These are phyloP conservation scores for Diabrotica virgifera DNA, from an alignment of 1,140 invertebrate genomes.

Conservation along the genomic window DNA sequence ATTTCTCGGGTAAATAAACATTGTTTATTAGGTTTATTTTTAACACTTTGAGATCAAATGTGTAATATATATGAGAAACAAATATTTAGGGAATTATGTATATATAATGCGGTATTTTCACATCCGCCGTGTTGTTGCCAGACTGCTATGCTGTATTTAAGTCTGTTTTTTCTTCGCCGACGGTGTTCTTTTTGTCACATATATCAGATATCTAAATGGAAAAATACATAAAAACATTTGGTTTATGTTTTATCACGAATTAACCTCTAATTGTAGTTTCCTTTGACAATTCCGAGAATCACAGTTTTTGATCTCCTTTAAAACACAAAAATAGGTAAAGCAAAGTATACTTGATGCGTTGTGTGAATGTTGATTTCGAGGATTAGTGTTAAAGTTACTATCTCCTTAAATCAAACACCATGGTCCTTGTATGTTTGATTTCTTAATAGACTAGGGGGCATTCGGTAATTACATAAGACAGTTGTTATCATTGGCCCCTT, in stretches of 20 bases:
- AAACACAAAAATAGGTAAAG: too few relatives aligned
- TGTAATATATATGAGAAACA: conserved; percentile 17
- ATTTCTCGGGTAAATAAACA: conserved; percentile 14
- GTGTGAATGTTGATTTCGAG: too few relatives aligned
- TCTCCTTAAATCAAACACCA: too few relatives aligned
- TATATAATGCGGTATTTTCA: conserved; percentile 12
- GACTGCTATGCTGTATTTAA: not conserved
- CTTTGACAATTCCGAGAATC: not conserved
- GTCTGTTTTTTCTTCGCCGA: not conserved
- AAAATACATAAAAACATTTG: conserved; percentile 3
- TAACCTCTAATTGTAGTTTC: not conserved
- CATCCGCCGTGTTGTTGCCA: conserved; percentile 13
- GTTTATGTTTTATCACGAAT: not conserved
- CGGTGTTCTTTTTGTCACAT: not conserved
- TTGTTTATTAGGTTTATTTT: conserved; percentile 15
- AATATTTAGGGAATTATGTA: conserved; percentile 16
- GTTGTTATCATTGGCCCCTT: too few relatives aligned
- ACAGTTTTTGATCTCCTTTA: not conserved
- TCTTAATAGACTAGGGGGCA: too few relatives aligned
- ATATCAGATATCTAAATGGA: conserved; percentile 3
- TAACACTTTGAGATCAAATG: conserved; percentile 18
- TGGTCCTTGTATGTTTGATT: too few relatives aligned
- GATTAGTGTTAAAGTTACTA: too few relatives aligned
- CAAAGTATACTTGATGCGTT: too few relatives aligned
- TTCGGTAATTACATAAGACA: too few relatives aligned